Evolutionary conservation across 2,888 invertebrate genomes (phyloP).

Genomic region (Meandrusa payeni): DNA sequence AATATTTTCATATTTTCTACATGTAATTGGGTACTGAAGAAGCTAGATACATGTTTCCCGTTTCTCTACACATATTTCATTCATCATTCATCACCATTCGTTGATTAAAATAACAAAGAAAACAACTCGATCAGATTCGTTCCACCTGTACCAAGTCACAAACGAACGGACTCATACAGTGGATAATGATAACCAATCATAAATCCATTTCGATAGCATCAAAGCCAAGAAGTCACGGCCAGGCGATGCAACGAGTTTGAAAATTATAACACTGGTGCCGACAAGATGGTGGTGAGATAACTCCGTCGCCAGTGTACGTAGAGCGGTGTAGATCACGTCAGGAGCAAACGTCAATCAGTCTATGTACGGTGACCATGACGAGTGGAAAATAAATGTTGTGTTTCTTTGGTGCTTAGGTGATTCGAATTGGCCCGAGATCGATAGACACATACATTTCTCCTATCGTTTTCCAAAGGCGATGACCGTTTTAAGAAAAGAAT

Average conservation of each 20-base stretch:
- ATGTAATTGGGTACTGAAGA: too few species aligned
- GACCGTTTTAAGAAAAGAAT: too few species aligned
- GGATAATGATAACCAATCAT: constrained; percentile 31
- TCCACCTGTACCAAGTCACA: background rate
- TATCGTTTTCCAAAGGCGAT: too few species aligned
- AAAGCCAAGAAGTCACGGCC: constrained; percentile 34
- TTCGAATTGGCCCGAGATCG: too few species aligned
- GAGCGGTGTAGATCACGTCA: constrained; percentile 34
- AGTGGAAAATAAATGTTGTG: background rate
- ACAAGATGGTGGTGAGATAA: constrained; percentile 35
- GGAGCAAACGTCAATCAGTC: constrained; percentile 32
- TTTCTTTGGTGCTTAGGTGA: background rate
- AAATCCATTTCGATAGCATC: constrained; percentile 29
- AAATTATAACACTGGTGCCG: constrained; percentile 38
- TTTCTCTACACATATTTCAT: too few species aligned
- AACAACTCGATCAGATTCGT: background rate
- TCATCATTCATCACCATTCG: too few species aligned
- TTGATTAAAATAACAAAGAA: background rate
- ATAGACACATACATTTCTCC: too few species aligned
- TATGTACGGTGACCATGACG: constrained; percentile 27
- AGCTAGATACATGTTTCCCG: too few species aligned
- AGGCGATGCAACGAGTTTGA: constrained; percentile 30
- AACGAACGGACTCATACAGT: constrained; percentile 15
- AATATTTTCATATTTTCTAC: too few species aligned
- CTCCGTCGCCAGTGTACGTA: constrained; percentile 26